phyloP scores from a whole-genome alignment of 2,113 vertebrate species.

The Vulpes lagopus region DNA sequence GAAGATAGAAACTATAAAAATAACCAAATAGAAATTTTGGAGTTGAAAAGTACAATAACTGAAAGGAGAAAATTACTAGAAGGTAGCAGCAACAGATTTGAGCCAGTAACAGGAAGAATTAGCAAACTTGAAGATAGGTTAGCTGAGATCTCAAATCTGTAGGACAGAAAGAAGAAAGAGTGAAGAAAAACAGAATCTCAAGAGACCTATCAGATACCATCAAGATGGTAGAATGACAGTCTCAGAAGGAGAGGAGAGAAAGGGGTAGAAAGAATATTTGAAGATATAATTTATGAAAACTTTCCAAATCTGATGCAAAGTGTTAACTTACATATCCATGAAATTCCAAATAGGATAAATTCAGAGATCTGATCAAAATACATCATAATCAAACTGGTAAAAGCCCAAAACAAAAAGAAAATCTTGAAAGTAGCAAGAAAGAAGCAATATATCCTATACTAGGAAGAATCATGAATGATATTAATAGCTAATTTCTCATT shows the following conservation, averaged over 20 bases:
- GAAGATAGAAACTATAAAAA: neutral
- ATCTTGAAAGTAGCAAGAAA: neutral
- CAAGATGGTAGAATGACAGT: neutral
- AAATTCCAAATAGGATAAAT: neutral
- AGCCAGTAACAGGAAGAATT: neutral
- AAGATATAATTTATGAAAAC: neutral
- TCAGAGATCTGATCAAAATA: neutral
- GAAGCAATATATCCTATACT: neutral
- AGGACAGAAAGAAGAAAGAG: neutral
- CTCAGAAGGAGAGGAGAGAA: neutral
- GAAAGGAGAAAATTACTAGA: neutral
- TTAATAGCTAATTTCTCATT: neutral
- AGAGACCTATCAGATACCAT: neutral
- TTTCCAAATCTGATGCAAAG: neutral
- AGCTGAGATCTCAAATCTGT: neutral
- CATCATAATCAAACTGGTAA: neutral
- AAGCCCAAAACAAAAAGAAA: neutral
- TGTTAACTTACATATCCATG: neutral
- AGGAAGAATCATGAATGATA: neutral
- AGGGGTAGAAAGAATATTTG: neutral
- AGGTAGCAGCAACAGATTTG: neutral
- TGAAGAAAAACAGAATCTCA: neutral
- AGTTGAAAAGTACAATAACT: neutral
- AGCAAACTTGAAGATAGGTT: neutral
- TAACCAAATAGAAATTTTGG: neutral